A percentile compares a stretch with the other conserved stretches of the same genome.
Conservation (phyloP, 2,113 vertebrate species). For the Hypomesus transpacificus region DNA sequence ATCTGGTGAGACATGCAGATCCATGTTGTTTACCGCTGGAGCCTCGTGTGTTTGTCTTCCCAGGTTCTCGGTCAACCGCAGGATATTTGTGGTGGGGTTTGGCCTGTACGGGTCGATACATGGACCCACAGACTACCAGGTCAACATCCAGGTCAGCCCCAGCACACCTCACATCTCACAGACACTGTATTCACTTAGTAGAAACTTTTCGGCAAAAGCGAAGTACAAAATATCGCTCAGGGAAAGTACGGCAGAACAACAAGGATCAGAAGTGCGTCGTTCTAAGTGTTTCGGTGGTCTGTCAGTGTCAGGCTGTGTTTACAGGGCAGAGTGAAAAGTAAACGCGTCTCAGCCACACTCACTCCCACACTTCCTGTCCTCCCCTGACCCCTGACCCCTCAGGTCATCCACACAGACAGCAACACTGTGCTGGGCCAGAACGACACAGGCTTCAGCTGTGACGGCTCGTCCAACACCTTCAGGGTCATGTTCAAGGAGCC, state of each 20-base stretch:
- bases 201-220: too few species aligned
- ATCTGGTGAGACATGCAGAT: background rate
- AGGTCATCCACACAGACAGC: conserved; percentile 90
- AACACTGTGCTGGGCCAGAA: conserved; percentile 88
- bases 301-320: too few species aligned
- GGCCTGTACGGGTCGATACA: conserved; percentile 86
- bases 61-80: conserved; percentile 84
- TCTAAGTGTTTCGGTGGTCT: background rate
- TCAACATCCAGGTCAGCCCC: conserved; percentile 80
- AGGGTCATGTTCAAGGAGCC: conserved; percentile 91
- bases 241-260: background rate
- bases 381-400: background rate
- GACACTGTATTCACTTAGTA: background rate
- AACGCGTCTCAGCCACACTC: too few species aligned
- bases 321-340: too few species aligned
- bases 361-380: too few species aligned
- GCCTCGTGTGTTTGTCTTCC: background rate
- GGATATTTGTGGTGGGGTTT: conserved; percentile 87
- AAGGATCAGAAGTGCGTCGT: too few species aligned
- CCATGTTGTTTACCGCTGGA: background rate
- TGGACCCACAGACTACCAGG: conserved; percentile 85
- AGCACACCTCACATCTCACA: background rate
- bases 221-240: too few species aligned
- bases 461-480: conserved; percentile 84
- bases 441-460: conserved; percentile 88